phyloP scores from a whole-genome alignment of 2,888 invertebrate genomes.

The Plebejus melissa region DNA sequence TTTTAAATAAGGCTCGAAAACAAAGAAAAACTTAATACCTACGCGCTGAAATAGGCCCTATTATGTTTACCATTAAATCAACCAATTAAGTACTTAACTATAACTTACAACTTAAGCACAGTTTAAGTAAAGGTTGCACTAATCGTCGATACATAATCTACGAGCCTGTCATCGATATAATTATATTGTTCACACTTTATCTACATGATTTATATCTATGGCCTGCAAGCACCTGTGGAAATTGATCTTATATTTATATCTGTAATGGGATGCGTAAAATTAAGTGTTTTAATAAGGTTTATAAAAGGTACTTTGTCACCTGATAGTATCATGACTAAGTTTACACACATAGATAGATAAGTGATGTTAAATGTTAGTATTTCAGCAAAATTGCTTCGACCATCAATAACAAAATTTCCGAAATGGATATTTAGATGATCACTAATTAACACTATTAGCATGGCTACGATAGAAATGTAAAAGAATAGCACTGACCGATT shows the following conservation, averaged over 20 bases:
- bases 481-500: too few species aligned
- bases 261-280: neutral
- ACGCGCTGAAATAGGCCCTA: neutral
- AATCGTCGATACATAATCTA: neutral
- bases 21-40: neutral
- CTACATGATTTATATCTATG: conserved; percentile 4
- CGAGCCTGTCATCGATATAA: neutral
- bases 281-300: neutral
- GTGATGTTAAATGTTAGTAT: too few species aligned
- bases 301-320: neutral
- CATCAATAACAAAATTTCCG: too few species aligned
- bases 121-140: conserved; percentile 4
- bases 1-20: neutral
- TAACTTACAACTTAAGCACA: neutral
- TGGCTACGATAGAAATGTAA: too few species aligned
- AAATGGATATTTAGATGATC: too few species aligned
- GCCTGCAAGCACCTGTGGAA: neutral
- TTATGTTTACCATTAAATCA: neutral
- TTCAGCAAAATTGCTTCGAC: too few species aligned
- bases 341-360: too few species aligned
- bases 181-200: conserved; percentile 12
- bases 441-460: too few species aligned
- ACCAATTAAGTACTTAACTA: neutral
- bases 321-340: neutral
- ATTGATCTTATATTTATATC: neutral